These are phyloP conservation scores for Palaemon carinicauda DNA, from an alignment of 1,140 invertebrate genomes.

Conservation along the genomic window DNA sequence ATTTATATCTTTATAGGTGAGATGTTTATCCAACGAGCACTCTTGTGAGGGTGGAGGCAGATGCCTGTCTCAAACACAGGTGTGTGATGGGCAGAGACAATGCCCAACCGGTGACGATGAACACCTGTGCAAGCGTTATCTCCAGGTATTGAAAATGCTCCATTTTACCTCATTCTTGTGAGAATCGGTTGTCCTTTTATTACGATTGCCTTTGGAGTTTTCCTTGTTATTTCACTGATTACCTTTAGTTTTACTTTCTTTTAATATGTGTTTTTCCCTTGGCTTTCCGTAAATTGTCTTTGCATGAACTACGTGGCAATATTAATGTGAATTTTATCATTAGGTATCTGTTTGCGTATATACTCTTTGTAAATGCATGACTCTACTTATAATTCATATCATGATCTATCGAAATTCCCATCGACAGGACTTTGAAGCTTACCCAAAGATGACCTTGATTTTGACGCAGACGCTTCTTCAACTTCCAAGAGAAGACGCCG, in stretches of 20 bases:
- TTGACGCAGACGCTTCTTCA: background rate
- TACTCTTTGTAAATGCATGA: background rate
- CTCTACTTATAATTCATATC: background rate
- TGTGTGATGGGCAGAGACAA: constrained; percentile 47
- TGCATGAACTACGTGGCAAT: no score
- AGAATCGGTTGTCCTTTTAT: background rate
- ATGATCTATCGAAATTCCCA: no score
- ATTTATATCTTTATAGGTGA: constrained; percentile 8
- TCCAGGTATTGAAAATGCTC: background rate
- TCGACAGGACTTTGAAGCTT: constrained; percentile 6
- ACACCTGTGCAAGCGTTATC: constrained; percentile 11
- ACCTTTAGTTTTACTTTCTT: no score
- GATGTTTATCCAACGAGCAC: constrained; percentile 15
- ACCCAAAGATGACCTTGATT: background rate
- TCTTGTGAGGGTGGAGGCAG: constrained; percentile 7
- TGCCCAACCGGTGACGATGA: constrained; percentile 49
- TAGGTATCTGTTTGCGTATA: background rate
- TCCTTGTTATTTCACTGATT: no score
- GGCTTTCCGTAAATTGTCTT: no score
- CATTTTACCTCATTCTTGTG: background rate
- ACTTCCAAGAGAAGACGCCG: constrained; percentile 16
- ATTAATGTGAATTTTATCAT: background rate
- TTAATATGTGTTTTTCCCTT: no score
- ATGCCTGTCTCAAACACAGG: constrained; percentile 4
- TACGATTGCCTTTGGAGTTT: background rate